Evolutionary conservation across 2,797 vertebrate genomes (phyloP).

Genomic region (Lutra lutra): DNA sequence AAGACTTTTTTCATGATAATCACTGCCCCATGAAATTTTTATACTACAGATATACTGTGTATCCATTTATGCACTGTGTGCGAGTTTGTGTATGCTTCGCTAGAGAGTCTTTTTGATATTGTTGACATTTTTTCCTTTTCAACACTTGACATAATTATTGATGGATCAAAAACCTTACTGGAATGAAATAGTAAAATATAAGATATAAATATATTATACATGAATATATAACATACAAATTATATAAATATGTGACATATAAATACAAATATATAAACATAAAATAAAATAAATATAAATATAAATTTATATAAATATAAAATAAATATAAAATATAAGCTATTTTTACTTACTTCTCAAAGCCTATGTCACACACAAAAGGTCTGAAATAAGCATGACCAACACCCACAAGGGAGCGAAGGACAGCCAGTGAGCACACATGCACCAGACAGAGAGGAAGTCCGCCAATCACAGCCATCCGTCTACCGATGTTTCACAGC

Average conservation of each 20-base stretch:
- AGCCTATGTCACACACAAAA: conserved; percentile 34
- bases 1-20: not conserved
- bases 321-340: not conserved
- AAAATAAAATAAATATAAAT: no score
- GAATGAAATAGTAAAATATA: conserved; percentile 37
- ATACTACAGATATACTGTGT: not conserved
- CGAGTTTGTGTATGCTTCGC: not conserved
- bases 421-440: not conserved
- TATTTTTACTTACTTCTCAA: not conserved
- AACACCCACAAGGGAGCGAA: not conserved
- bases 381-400: not conserved
- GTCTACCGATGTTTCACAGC: not conserved
- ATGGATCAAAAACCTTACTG: not conserved
- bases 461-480: not conserved
- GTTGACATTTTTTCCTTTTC: conserved; percentile 33
- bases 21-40: not conserved
- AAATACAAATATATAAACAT: no score
- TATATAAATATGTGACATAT: no score
- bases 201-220: no score
- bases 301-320: no score
- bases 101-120: not conserved
- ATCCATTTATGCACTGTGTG: not conserved
- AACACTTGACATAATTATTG: not conserved
- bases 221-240: no score
- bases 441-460: not conserved